A percentile compares a stretch with the other conserved stretches of the same genome.
phyloP scores from a whole-genome alignment of 2,113 vertebrate genomes.

The Megaceryle torquata region DNA sequence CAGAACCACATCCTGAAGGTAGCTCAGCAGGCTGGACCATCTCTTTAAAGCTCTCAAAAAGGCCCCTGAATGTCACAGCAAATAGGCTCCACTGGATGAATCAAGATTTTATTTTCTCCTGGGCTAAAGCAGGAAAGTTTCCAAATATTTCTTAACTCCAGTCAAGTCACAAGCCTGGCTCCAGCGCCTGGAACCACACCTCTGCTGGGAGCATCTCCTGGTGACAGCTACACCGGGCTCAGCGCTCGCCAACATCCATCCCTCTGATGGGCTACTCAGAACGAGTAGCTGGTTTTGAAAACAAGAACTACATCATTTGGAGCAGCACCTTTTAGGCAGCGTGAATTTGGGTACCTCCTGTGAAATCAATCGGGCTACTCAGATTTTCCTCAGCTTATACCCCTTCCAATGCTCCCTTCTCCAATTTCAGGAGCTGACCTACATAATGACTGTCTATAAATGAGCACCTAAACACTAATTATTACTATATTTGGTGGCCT shows the following conservation, averaged over 20 bases:
- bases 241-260: rapidly evolving
- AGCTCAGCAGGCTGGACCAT: not conserved
- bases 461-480: not conserved
- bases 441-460: not conserved
- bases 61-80: not conserved
- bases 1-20: not conserved
- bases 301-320: rapidly evolving
- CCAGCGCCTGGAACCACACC: rapidly evolving
- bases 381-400: not conserved
- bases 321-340: rapidly evolving
- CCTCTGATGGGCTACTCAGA: rapidly evolving
- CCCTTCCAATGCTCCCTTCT: not conserved
- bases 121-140: not conserved
- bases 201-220: not conserved
- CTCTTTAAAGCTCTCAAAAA: not conserved
- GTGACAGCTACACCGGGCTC: not conserved
- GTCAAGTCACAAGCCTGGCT: not conserved
- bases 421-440: not conserved
- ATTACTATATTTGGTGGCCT: not conserved
- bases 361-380: not conserved
- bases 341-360: not conserved
- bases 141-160: not conserved
- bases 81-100: rapidly evolving
- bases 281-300: not conserved
- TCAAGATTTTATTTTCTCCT: not conserved